phyloP scores from a whole-genome alignment of 2,888 invertebrate species.

The Pardosa pseudoannulata region DNA sequence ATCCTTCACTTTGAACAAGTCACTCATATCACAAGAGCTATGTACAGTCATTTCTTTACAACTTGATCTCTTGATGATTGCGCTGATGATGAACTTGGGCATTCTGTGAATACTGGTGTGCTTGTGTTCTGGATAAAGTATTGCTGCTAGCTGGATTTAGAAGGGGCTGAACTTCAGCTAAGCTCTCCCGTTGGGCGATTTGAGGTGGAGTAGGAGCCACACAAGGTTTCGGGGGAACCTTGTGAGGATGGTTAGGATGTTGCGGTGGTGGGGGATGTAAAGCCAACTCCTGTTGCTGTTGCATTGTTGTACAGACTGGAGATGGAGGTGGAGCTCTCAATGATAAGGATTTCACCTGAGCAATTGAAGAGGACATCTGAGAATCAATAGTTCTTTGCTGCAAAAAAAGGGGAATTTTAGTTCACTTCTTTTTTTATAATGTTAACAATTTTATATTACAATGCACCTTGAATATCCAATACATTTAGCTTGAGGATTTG shows the following conservation, averaged over 20 bases:
- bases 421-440: too few species aligned
- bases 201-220: slow-evolving; percentile 38
- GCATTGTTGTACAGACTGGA: slow-evolving; percentile 48
- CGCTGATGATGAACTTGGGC: slow-evolving; percentile 48
- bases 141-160: neutral
- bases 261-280: slow-evolving; percentile 43
- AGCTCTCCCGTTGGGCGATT: slow-evolving; percentile 45
- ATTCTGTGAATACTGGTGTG: slow-evolving; percentile 35
- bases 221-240: slow-evolving; percentile 36
- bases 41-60: slow-evolving; percentile 33
- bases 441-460: too few species aligned
- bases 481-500: too few species aligned
- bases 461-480: too few species aligned
- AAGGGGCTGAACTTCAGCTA: slow-evolving; percentile 51
- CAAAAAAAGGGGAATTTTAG: too few species aligned
- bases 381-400: slow-evolving; percentile 33
- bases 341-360: slow-evolving; percentile 21
- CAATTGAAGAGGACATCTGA: slow-evolving; percentile 15
- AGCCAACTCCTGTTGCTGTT: slow-evolving; percentile 41
- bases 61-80: slow-evolving; percentile 41
- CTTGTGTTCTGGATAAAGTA: slow-evolving; percentile 32
- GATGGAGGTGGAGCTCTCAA: slow-evolving; percentile 59
- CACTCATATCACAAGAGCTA: slow-evolving; percentile 24
- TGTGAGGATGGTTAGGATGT: slow-evolving; percentile 23
- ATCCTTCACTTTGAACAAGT: slow-evolving; percentile 17